Evolutionary conservation across 1,140 invertebrate genomes (phyloP), one percentile per base, ranked within the genome.

Genomic region (Potamilus streckersoni): DNA sequence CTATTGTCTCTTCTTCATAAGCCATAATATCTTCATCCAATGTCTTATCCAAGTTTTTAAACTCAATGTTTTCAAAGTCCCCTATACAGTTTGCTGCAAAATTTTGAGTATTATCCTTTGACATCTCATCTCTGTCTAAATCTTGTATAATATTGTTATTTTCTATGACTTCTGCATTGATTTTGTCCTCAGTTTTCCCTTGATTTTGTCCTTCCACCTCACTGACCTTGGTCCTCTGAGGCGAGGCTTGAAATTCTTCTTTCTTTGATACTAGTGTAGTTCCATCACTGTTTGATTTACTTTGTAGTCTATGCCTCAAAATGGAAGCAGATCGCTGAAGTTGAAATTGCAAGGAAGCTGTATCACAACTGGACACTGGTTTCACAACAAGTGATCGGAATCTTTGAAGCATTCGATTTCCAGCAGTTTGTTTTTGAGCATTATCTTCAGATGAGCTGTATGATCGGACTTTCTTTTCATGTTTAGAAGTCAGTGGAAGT

Each of bases 401-500:
- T 15, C 75, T 55, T 57, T 55, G 57, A 60, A 72, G 68, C 58
- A 77, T 77, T 57, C 58, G 19, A 11, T 67, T 59, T 23, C 75
- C 70, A 14, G 69, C 57, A 63, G 64, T 73, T 14, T 20, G 49
- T 20, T 20, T 31, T 66, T 31, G 20, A 66, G 31, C 6, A 31
- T n/a, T n/a, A 56, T 73, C 75, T 31, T 77, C 75, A 27, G 75
- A 77, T 16, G 75, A 77, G 60, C 75, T 77, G 19, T 77, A 69
- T 60, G 75, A 77, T 19, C 62, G n/a, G 68, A 31, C 11, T 20
- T 61, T 23, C 61, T 55, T 71, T 57, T 66, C 69, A 71, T 31
- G 60, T 79, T 76, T 66, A 73, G 77, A 8, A 61, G 61, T 61
- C 38, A 49, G 11, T 60, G 80, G 79, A 23, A 83, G 38, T 71